Evolutionary conservation across 2,113 vertebrate species (phyloP).

Genomic region (Tupaia tana): DNA sequence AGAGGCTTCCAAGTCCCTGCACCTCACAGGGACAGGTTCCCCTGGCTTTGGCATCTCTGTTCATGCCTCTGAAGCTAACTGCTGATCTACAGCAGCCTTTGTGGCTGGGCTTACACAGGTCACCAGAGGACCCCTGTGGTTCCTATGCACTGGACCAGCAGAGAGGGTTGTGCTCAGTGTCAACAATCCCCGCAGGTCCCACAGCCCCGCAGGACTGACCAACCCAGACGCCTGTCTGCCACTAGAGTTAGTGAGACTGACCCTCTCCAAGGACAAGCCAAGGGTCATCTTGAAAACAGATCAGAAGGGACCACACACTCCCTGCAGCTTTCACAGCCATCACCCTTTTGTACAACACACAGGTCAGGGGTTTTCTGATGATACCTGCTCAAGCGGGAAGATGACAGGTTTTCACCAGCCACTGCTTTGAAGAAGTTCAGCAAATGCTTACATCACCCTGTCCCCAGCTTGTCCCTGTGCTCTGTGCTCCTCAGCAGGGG

Average conservation of each 20-base stretch:
- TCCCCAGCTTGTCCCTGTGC: not conserved
- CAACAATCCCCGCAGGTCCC: not conserved
- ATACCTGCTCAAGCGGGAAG: not conserved
- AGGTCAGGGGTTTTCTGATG: not conserved
- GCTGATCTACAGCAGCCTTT: not conserved
- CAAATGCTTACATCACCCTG: not conserved
- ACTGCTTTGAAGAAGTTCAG: not conserved
- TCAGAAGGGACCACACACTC: too few relatives aligned
- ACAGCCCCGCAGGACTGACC: not conserved
- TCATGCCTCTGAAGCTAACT: fast-evolving
- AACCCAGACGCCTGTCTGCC: not conserved
- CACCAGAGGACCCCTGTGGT: not conserved
- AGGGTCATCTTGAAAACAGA: not conserved
- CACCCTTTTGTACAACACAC: not conserved
- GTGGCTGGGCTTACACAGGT: not conserved
- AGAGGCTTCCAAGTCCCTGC: not conserved
- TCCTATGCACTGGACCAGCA: not conserved
- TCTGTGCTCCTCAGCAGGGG: fast-evolving
- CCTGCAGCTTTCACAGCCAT: not conserved
- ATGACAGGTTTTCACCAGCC: not conserved
- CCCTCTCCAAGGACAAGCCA: not conserved
- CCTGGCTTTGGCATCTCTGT: not conserved
- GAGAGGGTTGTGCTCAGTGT: not conserved
- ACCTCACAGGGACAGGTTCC: not conserved
- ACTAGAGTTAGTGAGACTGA: not conserved